phyloP scores from a whole-genome alignment of 2,888 invertebrate genomes.

The Mythimna impura region DNA sequence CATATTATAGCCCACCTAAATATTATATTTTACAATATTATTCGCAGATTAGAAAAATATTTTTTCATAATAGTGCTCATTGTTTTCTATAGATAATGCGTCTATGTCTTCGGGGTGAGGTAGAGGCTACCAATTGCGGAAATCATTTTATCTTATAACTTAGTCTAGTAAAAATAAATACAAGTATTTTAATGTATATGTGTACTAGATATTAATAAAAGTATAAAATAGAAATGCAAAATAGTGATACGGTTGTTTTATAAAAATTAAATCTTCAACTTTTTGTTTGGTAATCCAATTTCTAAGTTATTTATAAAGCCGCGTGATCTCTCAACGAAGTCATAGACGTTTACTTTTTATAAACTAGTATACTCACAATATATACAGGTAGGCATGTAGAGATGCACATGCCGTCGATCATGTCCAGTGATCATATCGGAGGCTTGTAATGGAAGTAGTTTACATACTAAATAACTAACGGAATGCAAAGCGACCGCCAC shows the following conservation, averaged over 20 bases:
- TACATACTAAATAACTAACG: constrained; percentile 60
- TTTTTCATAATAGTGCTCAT: constrained; percentile 87
- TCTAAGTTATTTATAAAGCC: constrained; percentile 24
- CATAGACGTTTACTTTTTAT: constrained; percentile 62
- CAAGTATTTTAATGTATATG: constrained; percentile 14
- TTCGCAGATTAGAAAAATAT: constrained; percentile 87
- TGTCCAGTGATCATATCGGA: constrained; percentile 61
- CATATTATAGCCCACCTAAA: constrained; percentile 80
- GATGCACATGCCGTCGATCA: constrained; percentile 69
- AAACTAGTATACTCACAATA: constrained; percentile 72
- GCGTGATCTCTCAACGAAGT: constrained; percentile 60
- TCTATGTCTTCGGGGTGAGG: constrained; percentile 59
- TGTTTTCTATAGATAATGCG: constrained; percentile 67
- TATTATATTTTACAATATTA: constrained; percentile 80
- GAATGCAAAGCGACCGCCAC: constrained; percentile 59
- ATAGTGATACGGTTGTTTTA: constrained; percentile 1
- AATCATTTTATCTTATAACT: constrained; percentile 2
- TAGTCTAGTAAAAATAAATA: constrained; percentile 1
- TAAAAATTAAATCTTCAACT: not conserved
- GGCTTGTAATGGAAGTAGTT: constrained; percentile 71
- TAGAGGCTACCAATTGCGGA: constrained; percentile 31
- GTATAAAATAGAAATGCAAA: constrained; percentile 39
- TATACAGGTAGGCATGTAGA: constrained; percentile 72
- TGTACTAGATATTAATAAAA: constrained; percentile 17
- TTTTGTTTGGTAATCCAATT: constrained; percentile 9